Base-by-base conservation (phyloP, 2,113 vertebrate genomes). In the Clupea harengus region DNA sequence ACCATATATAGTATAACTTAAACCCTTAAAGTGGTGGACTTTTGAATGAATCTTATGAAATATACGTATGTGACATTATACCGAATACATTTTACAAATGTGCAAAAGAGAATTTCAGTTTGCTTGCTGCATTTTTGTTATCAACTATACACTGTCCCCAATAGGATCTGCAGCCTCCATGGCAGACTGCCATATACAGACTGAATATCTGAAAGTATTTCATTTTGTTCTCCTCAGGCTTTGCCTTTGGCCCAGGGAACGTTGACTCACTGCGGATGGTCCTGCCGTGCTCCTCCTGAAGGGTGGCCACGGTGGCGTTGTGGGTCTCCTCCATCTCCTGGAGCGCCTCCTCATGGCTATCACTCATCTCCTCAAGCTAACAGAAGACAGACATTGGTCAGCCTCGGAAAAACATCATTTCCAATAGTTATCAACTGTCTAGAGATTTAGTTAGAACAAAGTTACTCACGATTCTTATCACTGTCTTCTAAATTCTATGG, bases 331-430 rank as follows among this genome's bases (percentile, higher is more conserved):
- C 97, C 94, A 97, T 78, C 90, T 98, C 96, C 46, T 94, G 90
- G 86, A 97, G 85, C 0, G 95, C 91, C 1, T 92, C 88, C 88
- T 97, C 95, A 0, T 99, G 97, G 83, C 87, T 94, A 85, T 95
- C 92, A 28, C 90, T 95, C 93, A 99, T 95, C 81, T 97, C 95
- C 89, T 98, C 97, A 60, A 98, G 95, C 98, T 99, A 93, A 86
- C 39, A 82, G 81, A 87, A 87, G 45, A 22, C 28, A 87, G 5
- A 45, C 45, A 84, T 17, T 17, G 11, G 49, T 45, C 25, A 45
- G 22, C 64, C 67, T 39, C 45, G n/a, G 20, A 45, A 28, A 7
- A 84, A 45, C 11, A 54, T 50, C 28, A 18, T 11, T 64, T 28
- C 82, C 8, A 82, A 82, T 28, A 3, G 32, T 15, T 67, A 67